Base-by-base conservation (phyloP, 2,113 vertebrate genomes). In the Pseudonaja textilis region DNA sequence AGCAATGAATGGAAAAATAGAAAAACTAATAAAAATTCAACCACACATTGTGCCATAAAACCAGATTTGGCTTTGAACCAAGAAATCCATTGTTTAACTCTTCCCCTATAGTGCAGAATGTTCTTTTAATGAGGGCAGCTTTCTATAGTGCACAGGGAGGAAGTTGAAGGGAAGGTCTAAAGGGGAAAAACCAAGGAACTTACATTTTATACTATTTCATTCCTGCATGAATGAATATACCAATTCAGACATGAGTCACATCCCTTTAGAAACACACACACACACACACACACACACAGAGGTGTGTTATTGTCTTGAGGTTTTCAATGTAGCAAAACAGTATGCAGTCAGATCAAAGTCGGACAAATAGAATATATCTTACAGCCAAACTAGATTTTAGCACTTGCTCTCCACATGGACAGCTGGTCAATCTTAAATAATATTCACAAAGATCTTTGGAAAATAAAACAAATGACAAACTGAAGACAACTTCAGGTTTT, bases 151-250 rank as follows among this genome's bases (percentile, higher is more conserved):
- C 25, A 95, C 59, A 93, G 34, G 52, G 93, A 69, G 0, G 50
- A 69, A 50, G 59, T 87, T 93, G 69, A 81, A 85, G 88, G 95
- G 94, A 16, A 54, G 45, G 88, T 86, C 23, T n/a, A n/a, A n/a
- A 12, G 59, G 96, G 96, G 95, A 96, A 97, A 95, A 97, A 96
- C 94, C 97, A 96, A 92, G 93, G 95, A 93, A 96, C 97, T 96
- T 95, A 96, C 96, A 93, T 91, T 96, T 93, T 4, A 96, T 0
- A 3, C 95, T 96, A 92, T 93, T 97, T 96, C 96, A 96, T 98
- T 96, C 96, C 97, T 94, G 88, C 54, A n/a, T 69, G 61, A 69
- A n/a, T 95, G 96, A 98, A 95, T 93, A 97, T 93, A 92, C 34
- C 45, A 93, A 97, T 95, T 95, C 61, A 93, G 85, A 74, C 64